Evolutionary conservation across 2,888 invertebrate genomes (phyloP).

Genomic region (Drosophila mayaguana): DNA sequence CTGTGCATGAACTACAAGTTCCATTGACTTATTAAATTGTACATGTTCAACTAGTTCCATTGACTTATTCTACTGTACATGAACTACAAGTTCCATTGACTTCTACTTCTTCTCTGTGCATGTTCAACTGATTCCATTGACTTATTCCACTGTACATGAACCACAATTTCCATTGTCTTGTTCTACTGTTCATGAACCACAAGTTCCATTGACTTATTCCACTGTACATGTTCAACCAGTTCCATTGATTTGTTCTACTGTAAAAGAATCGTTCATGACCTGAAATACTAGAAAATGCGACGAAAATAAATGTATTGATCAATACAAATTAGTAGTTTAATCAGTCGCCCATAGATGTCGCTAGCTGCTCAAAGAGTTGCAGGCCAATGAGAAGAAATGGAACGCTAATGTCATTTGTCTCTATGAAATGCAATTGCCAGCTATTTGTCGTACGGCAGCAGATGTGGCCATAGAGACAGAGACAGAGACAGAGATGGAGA

Average conservation of each 20-base stretch:
- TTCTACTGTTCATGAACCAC: not conserved
- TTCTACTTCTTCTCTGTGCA: not conserved
- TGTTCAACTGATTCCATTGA: not conserved
- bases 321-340: not conserved
- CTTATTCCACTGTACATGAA: not conserved
- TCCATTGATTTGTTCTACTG: not conserved
- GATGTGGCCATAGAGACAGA: conserved; percentile 3
- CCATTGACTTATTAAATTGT: no score
- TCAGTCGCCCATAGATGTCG: conserved; percentile 2
- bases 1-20: no score
- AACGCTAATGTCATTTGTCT: conserved; percentile 32
- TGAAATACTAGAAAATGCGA: no score
- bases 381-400: not conserved
- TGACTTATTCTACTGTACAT: not conserved
- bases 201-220: not conserved
- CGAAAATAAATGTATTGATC: not conserved
- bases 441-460: conserved; percentile 4
- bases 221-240: not conserved
- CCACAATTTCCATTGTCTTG: not conserved
- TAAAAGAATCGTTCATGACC: not conserved
- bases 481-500: not conserved
- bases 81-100: not conserved
- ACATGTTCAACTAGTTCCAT: no score
- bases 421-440: conserved; percentile 33
- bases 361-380: conserved; percentile 3